phyloP scores from a whole-genome alignment of 2,113 vertebrate species.

The Tychaedon coryphoeus region DNA sequence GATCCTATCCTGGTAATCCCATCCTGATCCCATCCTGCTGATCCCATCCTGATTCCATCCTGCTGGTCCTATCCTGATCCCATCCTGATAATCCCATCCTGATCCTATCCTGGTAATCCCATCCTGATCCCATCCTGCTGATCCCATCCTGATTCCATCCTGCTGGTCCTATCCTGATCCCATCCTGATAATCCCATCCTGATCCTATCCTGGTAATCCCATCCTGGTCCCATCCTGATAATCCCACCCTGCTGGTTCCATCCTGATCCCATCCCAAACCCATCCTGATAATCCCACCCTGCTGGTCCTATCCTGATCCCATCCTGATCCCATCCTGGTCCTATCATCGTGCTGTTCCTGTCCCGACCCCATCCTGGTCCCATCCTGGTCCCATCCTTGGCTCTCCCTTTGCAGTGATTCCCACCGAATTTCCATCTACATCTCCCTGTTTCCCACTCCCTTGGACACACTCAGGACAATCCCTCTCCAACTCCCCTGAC shows the following conservation, averaged over 20 bases:
- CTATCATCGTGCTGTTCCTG: no score
- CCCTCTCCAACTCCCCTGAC: background rate
- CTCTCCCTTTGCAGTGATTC: background rate
- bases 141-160: background rate
- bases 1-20: background rate
- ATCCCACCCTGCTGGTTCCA: no score
- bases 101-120: no score
- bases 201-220: background rate
- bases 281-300: background rate
- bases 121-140: background rate
- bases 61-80: background rate
- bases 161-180: background rate
- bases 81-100: no score
- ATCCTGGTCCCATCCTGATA: background rate
- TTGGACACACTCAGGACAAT: accelerated
- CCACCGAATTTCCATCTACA: background rate
- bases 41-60: background rate
- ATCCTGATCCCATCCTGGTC: background rate
- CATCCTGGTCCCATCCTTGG: background rate
- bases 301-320: background rate
- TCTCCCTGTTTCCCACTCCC: background rate
- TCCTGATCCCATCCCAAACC: no score
- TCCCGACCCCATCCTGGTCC: no score
- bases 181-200: background rate
- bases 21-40: no score